Evolutionary conservation across 2,797 vertebrate genomes (phyloP).

Genomic region (Agapornis canus): DNA sequence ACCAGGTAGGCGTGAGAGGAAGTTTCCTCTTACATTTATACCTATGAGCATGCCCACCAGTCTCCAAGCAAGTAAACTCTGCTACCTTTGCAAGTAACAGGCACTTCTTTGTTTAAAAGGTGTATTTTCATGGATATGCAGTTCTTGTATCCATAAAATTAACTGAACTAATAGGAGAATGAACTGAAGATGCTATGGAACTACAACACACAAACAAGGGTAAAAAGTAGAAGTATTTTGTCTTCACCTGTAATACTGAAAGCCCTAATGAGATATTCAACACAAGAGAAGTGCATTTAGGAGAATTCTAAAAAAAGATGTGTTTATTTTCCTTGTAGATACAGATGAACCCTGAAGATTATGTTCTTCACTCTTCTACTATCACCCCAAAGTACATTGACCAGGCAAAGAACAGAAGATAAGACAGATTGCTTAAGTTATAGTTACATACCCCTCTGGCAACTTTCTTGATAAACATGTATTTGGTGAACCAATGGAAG

Average conservation of each 20-base stretch:
- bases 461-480: constrained; percentile 21
- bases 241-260: fast-evolving
- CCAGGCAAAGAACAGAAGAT: neutral
- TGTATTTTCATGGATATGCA: neutral
- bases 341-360: neutral
- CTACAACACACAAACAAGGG: neutral
- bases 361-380: neutral
- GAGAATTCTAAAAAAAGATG: neutral
- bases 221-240: neutral
- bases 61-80: neutral
- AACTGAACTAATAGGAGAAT: neutral
- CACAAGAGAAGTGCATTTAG: neutral
- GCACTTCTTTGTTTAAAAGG: neutral
- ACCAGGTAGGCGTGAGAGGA: neutral
- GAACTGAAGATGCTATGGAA: neutral
- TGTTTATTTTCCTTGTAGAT: constrained; percentile 35
- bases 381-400: neutral
- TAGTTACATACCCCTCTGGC: neutral
- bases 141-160: neutral
- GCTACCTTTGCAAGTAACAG: neutral
- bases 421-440: neutral
- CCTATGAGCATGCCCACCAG: neutral
- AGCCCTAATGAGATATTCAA: neutral
- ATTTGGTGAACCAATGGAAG: neutral
- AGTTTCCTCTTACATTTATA: neutral